These are phyloP conservation scores for Syrrhaptes paradoxus DNA, from an alignment of 2,113 vertebrate species.

Conservation along the genomic window DNA sequence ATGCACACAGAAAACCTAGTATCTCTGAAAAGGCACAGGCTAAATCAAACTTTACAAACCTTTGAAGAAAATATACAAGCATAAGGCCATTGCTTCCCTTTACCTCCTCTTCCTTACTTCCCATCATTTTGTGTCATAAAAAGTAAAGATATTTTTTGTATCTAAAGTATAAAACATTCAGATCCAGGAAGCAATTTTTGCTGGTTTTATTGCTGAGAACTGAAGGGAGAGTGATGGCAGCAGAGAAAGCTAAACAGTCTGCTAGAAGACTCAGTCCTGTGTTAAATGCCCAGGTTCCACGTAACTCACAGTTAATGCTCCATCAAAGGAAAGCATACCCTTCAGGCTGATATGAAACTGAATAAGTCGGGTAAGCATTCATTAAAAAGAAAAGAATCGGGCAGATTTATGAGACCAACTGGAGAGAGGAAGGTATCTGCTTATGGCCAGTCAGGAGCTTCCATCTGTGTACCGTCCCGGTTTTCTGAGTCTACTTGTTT, in stretches of 20 bases:
- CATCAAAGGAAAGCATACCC: background rate
- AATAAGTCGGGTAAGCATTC: background rate
- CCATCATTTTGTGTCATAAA: background rate
- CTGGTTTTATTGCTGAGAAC: background rate
- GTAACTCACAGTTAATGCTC: background rate
- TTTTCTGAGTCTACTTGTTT: background rate
- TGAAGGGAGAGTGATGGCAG: background rate
- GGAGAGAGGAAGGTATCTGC: background rate
- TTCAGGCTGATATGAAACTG: background rate
- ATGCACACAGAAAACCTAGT: background rate
- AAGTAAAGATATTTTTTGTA: background rate
- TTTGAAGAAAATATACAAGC: background rate
- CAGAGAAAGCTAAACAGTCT: background rate
- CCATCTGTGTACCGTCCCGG: background rate
- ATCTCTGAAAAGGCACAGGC: background rate
- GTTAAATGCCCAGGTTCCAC: background rate
- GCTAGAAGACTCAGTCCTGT: background rate
- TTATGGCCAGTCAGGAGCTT: background rate
- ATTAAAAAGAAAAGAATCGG: background rate
- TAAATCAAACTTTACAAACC: background rate
- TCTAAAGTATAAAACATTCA: background rate
- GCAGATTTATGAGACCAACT: background rate
- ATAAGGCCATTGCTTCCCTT: background rate
- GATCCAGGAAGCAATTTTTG: background rate
- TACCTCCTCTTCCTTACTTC: background rate